Conservation (phyloP, 1,140 invertebrate genomes). For the Acromyrmex charruanus region DNA sequence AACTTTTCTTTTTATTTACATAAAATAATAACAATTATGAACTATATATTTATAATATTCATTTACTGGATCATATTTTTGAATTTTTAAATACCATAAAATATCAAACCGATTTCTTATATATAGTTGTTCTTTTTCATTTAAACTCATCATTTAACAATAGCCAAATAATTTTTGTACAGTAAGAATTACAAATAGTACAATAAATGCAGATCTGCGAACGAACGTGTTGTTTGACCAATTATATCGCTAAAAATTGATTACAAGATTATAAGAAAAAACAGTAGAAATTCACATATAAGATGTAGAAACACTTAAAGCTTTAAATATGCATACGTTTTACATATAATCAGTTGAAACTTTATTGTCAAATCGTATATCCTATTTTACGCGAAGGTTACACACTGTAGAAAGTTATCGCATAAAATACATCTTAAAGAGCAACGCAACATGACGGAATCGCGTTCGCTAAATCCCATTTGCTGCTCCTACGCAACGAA, state of each 20-base stretch:
- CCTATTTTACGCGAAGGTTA: neutral
- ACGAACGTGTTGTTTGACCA: neutral
- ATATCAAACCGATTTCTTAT: neutral
- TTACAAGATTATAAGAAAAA: neutral
- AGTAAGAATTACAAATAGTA: neutral
- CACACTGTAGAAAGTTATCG: neutral
- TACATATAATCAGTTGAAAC: neutral
- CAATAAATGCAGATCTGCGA: neutral
- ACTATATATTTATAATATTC: neutral
- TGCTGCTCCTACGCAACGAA: constrained; percentile 45
- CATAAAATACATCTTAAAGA: constrained; percentile 35
- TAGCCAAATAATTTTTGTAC: neutral
- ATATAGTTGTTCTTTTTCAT: neutral
- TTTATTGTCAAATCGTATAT: neutral
- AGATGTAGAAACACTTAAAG: neutral
- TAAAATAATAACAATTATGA: neutral
- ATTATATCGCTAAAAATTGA: neutral
- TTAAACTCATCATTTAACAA: neutral
- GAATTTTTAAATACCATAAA: neutral
- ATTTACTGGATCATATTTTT: neutral
- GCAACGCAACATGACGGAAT: constrained; percentile 23
- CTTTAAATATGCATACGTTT: neutral
- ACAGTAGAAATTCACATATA: neutral
- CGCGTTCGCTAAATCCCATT: constrained; percentile 61
- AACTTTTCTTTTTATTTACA: neutral